These are phyloP conservation scores for Auanema sp. DNA, from an alignment of 2,888 invertebrate genomes.

Conservation along the genomic window DNA sequence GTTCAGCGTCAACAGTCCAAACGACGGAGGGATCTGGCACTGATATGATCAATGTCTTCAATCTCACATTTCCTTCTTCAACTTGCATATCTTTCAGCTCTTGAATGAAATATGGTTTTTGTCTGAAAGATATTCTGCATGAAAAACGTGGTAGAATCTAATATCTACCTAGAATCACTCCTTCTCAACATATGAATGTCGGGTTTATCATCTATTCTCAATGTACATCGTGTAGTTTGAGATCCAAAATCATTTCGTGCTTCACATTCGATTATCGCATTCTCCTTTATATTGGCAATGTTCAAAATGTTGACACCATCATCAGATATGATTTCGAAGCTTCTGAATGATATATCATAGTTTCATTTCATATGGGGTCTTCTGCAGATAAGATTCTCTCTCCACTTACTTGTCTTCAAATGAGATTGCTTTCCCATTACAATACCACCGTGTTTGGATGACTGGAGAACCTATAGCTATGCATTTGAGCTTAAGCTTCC, in stretches of 20 bases:
- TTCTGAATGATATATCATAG: no score
- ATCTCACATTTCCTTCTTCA: background rate
- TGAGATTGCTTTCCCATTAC: background rate
- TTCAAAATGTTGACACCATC: constrained; percentile 25
- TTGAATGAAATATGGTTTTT: constrained; percentile 19
- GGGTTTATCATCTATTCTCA: background rate
- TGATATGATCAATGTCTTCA: constrained; percentile 6
- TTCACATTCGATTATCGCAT: constrained; percentile 3
- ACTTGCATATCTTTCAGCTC: constrained; percentile 6
- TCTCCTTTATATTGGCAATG: constrained; percentile 4
- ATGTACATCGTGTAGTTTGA: constrained; percentile 9
- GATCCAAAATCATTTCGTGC: constrained; percentile 13
- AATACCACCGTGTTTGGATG: constrained; percentile 6
- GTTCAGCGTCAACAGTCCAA: constrained; percentile 13
- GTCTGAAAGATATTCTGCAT: constrained; percentile 2
- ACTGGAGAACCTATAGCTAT: constrained; percentile 10
- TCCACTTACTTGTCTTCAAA: background rate
- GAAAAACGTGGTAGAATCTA: background rate
- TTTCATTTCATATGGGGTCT: no score
- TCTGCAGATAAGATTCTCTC: no score
- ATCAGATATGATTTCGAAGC: constrained; percentile 28
- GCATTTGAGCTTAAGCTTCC: constrained; percentile 11
- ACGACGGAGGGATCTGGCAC: constrained; percentile 7
- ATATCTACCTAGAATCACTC: constrained; percentile 8
- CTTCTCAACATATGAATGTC: constrained; percentile 4